phyloP scores from a whole-genome alignment of 2,113 vertebrate species.

The Clinocottus analis region DNA sequence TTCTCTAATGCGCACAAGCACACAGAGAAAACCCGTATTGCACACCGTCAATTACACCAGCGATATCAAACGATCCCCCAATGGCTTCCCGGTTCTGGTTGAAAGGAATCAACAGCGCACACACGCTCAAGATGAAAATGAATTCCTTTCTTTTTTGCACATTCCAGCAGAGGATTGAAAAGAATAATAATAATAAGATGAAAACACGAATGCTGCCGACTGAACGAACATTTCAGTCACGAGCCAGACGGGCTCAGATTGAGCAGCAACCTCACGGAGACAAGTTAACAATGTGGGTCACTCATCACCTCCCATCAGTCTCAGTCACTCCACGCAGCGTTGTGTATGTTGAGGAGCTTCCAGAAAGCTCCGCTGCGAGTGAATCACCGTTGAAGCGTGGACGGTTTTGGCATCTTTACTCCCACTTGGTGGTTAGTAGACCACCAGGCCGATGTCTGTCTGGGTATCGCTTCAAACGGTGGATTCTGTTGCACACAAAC shows the following conservation, averaged over 20 bases:
- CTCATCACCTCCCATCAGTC: constrained; percentile 34
- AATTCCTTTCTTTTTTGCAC: constrained; percentile 34
- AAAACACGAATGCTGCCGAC: constrained; percentile 29
- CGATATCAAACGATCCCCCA: neutral
- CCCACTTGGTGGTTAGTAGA: constrained; percentile 35
- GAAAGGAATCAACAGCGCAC: constrained; percentile 37
- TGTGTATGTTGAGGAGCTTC: constrained; percentile 24
- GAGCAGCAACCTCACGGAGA: constrained; percentile 32
- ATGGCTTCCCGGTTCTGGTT: constrained; percentile 30
- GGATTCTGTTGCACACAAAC: constrained; percentile 14
- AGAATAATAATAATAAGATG: constrained; percentile 35
- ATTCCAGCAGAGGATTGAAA: constrained; percentile 42
- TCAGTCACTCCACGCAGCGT: constrained; percentile 29
- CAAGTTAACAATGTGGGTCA: constrained; percentile 17
- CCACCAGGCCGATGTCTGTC: constrained; percentile 23
- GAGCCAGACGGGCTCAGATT: constrained; percentile 41
- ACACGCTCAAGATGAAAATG: constrained; percentile 11
- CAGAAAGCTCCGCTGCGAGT: constrained; percentile 44
- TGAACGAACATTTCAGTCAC: constrained; percentile 33
- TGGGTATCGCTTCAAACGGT: constrained; percentile 21
- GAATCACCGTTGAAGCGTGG: constrained; percentile 26
- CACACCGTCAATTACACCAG: constrained; percentile 10
- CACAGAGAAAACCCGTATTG: constrained; percentile 9
- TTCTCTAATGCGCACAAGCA: constrained; percentile 15
- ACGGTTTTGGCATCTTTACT: constrained; percentile 39